Base-by-base conservation (phyloP, 2,888 invertebrate species). In the Chalcis sispes region DNA sequence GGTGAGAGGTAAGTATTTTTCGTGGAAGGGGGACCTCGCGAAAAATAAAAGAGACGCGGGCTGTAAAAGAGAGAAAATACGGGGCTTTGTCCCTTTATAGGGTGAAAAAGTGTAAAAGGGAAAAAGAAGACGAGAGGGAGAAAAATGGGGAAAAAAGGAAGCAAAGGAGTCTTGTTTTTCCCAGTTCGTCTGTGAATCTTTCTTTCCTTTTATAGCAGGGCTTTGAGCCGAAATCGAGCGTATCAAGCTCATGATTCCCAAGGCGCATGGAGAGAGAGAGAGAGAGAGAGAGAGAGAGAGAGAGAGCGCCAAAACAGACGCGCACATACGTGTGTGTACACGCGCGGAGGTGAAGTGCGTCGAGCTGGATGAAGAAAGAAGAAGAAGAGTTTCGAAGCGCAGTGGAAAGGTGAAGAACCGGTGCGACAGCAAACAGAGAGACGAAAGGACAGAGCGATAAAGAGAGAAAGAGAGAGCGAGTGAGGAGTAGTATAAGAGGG, bases 181-280 rank as follows among this genome's bases (percentile, higher is more conserved):
- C 13, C 54, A 3, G 5, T 23, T 52, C 23, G 5, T 23, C 3
- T 23, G 27, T 13, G 18, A 15, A 8, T 46, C 46, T 46, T 15
- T 46, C 15, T 46, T 15, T 13, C 10, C 40, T 20, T 20, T 23
- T 23, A 1, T 20, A 8, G 20, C 18, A 10, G 32, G 7, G 27
- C 65, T 65, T 71, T 59, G 71, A 66, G 36, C 29, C 46, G 52
- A 70, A 75, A 75, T 58, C 52, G 75, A 75, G 70, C 64, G 75
- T 40, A 50, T n/a, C 18, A 48, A 59, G 48, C 66, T 36, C 52
- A 27, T 48, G 65, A 72, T 58, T 64, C 58, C 58, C 54, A 15
- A 58, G 72, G 48, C 32, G 36, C 29, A 23, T 15, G 15, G 7
- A 29, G 10, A 29, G 10, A 8, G 20, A n/a, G n/a, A n/a, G n/a